Evolutionary conservation across 1,140 invertebrate species (phyloP), one percentile per base, ranked within the genome.

Genomic region (Caenorhabditis latens): DNA sequence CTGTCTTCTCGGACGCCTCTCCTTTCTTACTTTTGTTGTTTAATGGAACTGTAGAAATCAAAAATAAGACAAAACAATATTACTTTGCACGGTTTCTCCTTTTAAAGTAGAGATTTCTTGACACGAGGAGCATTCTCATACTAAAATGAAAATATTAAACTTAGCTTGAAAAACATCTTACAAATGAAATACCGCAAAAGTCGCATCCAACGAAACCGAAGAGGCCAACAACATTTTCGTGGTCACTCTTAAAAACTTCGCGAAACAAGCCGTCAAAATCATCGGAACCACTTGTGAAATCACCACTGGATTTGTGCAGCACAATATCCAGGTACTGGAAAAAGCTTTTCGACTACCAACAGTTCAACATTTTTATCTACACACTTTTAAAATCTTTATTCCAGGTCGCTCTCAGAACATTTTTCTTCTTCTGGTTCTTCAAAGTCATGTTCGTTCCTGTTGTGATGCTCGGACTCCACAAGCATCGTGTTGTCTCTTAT

Each of bases 221-320:
- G 91, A 93, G 65, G 90, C 92, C 7, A 92, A 92, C 61, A 84
- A 91, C 50, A 85, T 92, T 55, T 90, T 89, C 24, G 92, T 93
- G 13, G 84, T 92, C 48, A 87, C 90, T 48, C 67, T 92, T 1
- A 79, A 92, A 48, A 91, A 90, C 32, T 92, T 88, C 84, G 91
- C 91, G 0, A 67, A 84, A 84, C 90, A 92, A 63, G 91, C 91
- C 14, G 91, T 92, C 24, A 86, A 87, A 46, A 46, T 93, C 43
- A 90, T 92, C 50, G 91, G 92, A 65, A 84, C 83, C 9, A 57
- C 84, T 21, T 92, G 61, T 32, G 82, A 90, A 32, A 53, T 92
- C 16, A 87, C 87, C 19, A 93, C 91, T 14, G 91, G 91, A 9
- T 92, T 92, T 83, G 89, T 92, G 53, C 63, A 89, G 13, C 91